Base-by-base conservation (phyloP, 53 echinoderm and acorn worm species). In the Actinopyga echinites region DNA sequence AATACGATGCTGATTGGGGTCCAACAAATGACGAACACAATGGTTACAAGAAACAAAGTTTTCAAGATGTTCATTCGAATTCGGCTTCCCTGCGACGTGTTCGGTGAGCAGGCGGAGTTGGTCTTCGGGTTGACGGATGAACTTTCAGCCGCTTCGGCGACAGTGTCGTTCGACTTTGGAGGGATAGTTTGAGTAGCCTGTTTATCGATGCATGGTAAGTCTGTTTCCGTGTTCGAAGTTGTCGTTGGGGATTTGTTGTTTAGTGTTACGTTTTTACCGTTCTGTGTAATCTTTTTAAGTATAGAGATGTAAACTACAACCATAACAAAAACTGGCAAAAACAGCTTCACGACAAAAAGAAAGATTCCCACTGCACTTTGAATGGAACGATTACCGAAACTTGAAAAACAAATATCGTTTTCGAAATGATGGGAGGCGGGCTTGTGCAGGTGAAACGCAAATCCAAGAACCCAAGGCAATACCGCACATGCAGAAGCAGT, bases 291-390 rank as follows among this genome's bases (percentile, higher is more conserved):
- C 15, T 59, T 59, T 28, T 77, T 85, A 8, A 36, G 49, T 42
- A 92, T 92, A 30, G 74, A 44, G 73, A 78, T 62, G 64, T 92
- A 92, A 34, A 89, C 92, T 64, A 65, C 85, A 24, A 86, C 69
- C 89, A 92, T 92, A 29, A 89, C 19, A 26, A 74, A 31, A 15
- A 92, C 75, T 12, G 92, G 92, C 24, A 86, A 28, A 26, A 89
- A 24, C 63, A 82, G 86, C 30, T 92, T 79, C 6, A 69, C 79
- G 5, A 79, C 79, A 42, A 92, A 83, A 25, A 83, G 65, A 36
- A 89, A 4, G 1, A 65, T 57, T 0, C 92, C 92, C 5, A 89
- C 32, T 52, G 83, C 42, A 22, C 7, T 23, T 58, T 84, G 83
- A 30, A 71, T 28, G 15, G 59, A 37, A 1, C 36, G 21, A n/a